These are phyloP conservation scores for Latrodectus hesperus DNA, from an alignment of 2,888 invertebrate genomes.

Conservation along the genomic window DNA sequence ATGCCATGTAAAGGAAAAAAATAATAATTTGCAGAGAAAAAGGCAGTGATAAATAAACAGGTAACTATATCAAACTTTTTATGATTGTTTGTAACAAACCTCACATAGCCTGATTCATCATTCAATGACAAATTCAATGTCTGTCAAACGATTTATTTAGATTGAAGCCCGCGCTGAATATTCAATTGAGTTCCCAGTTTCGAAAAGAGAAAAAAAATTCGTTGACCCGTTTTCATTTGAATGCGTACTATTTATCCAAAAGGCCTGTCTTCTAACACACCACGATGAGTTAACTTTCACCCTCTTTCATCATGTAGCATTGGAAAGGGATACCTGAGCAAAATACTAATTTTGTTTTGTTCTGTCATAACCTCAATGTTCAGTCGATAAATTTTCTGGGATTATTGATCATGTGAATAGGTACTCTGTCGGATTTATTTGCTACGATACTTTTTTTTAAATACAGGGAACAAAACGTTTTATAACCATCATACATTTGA, in stretches of 20 bases:
- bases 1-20: no score
- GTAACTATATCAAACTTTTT: no score
- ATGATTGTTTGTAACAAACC: no score
- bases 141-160: slow-evolving; percentile 36
- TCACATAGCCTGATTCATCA: no score
- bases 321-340: slow-evolving; percentile 44
- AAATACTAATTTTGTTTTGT: slow-evolving; percentile 35
- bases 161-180: slow-evolving; percentile 21
- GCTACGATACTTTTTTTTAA: no score
- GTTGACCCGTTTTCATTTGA: slow-evolving; percentile 54
- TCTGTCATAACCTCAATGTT: slow-evolving; percentile 57
- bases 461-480: no score
- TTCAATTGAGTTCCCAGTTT: slow-evolving; percentile 27
- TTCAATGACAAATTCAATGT: no score
- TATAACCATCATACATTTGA: no score
- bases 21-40: no score
- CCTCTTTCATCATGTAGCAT: slow-evolving; percentile 43
- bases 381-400: slow-evolving; percentile 59
- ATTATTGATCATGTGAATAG: slow-evolving; percentile 52
- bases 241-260: slow-evolving; percentile 41
- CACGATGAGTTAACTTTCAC: slow-evolving; percentile 65
- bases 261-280: slow-evolving; percentile 48
- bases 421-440: background rate
- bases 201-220: background rate
- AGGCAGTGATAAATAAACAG: no score